These are phyloP conservation scores for Acanthoscelides obtectus DNA, from an alignment of 2,888 invertebrate species.

Conservation along the genomic window DNA sequence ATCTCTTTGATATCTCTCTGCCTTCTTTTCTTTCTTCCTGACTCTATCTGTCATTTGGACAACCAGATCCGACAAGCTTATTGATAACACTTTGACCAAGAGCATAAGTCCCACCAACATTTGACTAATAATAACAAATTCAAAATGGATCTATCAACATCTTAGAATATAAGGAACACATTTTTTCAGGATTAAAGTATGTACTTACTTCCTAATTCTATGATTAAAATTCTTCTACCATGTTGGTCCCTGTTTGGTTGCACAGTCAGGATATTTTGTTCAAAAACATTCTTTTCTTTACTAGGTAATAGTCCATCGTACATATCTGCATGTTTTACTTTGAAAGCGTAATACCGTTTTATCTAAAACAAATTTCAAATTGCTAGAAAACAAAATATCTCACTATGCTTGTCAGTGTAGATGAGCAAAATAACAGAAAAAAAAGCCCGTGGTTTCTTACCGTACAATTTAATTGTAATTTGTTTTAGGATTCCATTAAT, in stretches of 20 bases:
- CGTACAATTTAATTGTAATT: no score
- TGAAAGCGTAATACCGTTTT: slow-evolving; percentile 77
- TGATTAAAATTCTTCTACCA: slow-evolving; percentile 70
- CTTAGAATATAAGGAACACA: no score
- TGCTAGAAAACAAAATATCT: neutral
- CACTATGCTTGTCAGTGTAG: neutral
- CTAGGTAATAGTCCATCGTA: slow-evolving; percentile 70
- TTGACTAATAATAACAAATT: no score
- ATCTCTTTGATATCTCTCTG: no score
- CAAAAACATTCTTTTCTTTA: slow-evolving; percentile 70
- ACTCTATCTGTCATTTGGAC: no score
- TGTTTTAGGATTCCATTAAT: neutral
- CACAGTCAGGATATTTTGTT: slow-evolving; percentile 73
- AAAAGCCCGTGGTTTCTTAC: no score
- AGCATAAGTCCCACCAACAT: no score
- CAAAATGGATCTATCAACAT: no score
- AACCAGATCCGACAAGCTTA: no score
- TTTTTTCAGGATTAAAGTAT: neutral
- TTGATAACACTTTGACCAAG: no score
- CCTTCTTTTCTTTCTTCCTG: no score
- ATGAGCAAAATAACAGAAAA: no score
- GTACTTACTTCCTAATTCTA: slow-evolving; percentile 74
- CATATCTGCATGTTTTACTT: slow-evolving; percentile 68
- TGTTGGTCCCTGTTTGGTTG: slow-evolving; percentile 73
- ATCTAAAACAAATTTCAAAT: slow-evolving; percentile 53